Evolutionary conservation across 2,888 invertebrate genomes (phyloP).

Genomic region (Linyphia triangularis): DNA sequence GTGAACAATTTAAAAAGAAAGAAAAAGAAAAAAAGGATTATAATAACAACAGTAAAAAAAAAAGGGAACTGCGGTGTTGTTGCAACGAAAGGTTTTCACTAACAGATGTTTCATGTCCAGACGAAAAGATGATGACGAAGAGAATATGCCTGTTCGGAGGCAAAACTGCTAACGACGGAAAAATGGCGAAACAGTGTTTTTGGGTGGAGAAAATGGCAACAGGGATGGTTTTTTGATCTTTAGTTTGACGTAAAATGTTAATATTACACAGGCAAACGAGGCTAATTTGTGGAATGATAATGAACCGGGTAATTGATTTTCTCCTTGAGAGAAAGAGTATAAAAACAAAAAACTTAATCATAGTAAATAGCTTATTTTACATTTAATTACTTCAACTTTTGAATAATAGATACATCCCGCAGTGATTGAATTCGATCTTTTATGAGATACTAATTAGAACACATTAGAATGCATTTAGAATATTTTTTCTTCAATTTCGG

Average conservation of each 20-base stretch:
- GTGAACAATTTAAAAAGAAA: constrained; percentile 6
- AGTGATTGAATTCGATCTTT: too few species aligned
- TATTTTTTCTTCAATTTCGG: too few species aligned
- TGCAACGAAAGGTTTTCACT: constrained; percentile 19
- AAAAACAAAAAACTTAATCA: background rate
- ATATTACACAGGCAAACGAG: background rate
- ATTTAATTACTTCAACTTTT: too few species aligned
- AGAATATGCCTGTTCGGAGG: background rate
- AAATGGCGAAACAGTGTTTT: constrained; percentile 22
- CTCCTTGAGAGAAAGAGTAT: background rate
- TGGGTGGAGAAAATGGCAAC: constrained; percentile 17
- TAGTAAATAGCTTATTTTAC: background rate
- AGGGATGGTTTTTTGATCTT: background rate
- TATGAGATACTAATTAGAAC: too few species aligned
- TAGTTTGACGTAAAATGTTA: background rate
- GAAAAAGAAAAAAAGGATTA: background rate
- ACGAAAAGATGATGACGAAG: constrained; percentile 28
- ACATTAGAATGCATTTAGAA: too few species aligned
- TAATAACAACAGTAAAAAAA: background rate
- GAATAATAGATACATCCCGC: too few species aligned
- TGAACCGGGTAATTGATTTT: background rate
- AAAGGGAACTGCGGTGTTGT: constrained; percentile 4
- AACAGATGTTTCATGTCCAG: constrained; percentile 62
- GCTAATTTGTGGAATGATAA: background rate
- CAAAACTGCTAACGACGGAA: constrained; percentile 35